These are phyloP conservation scores for Hippopotamyrus pictus DNA, from an alignment of 2,797 vertebrate species.

Conservation along the genomic window DNA sequence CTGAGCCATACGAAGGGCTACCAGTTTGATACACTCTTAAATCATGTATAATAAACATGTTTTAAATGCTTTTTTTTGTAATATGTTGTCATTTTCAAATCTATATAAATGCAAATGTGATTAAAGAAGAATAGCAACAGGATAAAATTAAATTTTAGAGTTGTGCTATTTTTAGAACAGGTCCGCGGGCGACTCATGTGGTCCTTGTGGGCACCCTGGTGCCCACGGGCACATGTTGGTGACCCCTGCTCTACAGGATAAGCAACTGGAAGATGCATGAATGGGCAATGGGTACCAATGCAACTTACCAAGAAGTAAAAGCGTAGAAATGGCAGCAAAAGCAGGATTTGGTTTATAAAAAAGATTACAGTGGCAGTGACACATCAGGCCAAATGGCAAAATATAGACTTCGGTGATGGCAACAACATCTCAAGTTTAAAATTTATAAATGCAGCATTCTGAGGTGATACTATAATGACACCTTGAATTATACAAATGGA, in stretches of 20 bases:
- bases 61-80: not conserved
- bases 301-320: not conserved
- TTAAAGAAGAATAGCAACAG: not conserved
- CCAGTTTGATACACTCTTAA: not conserved
- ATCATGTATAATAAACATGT: not conserved
- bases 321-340: not conserved
- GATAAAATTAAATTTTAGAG: too few relatives aligned
- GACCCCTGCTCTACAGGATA: not conserved
- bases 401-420: not conserved
- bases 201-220: too few relatives aligned
- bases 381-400: not conserved
- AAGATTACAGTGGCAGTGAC: not conserved
- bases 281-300: not conserved
- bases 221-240: not conserved
- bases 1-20: not conserved
- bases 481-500: not conserved
- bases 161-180: not conserved
- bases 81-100: too few relatives aligned
- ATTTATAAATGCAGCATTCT: not conserved
- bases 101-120: not conserved
- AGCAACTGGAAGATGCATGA: not conserved
- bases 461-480: not conserved
- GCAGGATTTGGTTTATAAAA: not conserved
- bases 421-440: not conserved
- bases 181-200: too few relatives aligned